Conservation (phyloP, 1,140 invertebrate genomes). For the Ostrea denselamellosa region DNA sequence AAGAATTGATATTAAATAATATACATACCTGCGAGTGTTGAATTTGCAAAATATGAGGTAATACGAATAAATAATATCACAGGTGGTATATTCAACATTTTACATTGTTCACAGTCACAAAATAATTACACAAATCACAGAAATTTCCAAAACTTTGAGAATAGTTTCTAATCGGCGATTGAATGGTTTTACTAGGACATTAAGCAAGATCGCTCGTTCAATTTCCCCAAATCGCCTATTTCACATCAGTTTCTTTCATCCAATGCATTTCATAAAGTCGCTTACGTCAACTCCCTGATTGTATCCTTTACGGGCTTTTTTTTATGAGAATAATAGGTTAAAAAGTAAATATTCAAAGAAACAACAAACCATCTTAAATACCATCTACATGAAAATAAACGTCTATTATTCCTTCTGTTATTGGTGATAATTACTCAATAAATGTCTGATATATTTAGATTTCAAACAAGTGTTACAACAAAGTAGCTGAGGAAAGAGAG, state of each 20-base stretch:
- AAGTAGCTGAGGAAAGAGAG: background rate
- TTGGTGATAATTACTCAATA: background rate
- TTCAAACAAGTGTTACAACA: background rate
- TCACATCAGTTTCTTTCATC: background rate
- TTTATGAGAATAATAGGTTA: background rate
- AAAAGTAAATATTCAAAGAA: background rate
- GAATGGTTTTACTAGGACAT: background rate
- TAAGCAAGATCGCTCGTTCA: background rate
- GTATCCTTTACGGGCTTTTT: background rate
- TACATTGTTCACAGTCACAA: background rate
- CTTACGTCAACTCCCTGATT: background rate
- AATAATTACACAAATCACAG: background rate
- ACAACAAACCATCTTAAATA: background rate
- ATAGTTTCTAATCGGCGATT: background rate
- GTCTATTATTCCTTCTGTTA: background rate
- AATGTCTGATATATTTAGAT: background rate
- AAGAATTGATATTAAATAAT: background rate
- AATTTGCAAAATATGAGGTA: constrained; percentile 1
- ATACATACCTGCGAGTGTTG: background rate
- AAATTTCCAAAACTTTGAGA: background rate
- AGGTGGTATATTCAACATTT: background rate
- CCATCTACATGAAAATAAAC: background rate
- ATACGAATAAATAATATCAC: constrained; percentile 19
- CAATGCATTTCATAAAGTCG: background rate
- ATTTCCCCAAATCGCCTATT: background rate